Evolutionary conservation across 2,113 vertebrate genomes (phyloP).

Genomic region (Sorex fumeus): DNA sequence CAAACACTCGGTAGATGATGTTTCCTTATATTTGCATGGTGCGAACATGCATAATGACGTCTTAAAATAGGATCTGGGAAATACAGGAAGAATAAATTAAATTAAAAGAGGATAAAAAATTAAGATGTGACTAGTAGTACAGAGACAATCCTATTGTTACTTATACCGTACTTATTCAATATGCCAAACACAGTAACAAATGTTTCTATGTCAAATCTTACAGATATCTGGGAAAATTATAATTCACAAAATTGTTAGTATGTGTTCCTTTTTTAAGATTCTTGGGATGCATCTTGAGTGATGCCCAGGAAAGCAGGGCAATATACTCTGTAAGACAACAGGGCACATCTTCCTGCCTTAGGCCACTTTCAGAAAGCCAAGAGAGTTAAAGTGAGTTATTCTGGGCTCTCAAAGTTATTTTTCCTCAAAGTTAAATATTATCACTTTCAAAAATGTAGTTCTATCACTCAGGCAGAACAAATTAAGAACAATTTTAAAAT

Average conservation of each 20-base stretch:
- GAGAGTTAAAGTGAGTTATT: slow-evolving; percentile 63
- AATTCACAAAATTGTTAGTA: slow-evolving; percentile 35
- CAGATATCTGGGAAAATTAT: neutral
- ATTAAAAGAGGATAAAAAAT: neutral
- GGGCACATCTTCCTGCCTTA: neutral
- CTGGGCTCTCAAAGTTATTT: slow-evolving; percentile 19
- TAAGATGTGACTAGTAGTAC: neutral
- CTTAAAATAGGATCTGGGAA: slow-evolving; percentile 20
- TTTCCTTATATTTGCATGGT: slow-evolving; percentile 61
- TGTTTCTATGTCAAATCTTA: no score
- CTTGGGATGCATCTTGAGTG: slow-evolving; percentile 7
- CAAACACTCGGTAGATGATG: slow-evolving; percentile 66
- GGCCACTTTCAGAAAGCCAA: slow-evolving; percentile 43
- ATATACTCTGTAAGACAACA: neutral
- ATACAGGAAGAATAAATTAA: neutral
- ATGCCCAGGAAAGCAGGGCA: slow-evolving; percentile 40
- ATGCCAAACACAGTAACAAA: no score
- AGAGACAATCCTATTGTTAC: neutral
- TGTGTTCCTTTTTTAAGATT: neutral
- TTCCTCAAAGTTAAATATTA: slow-evolving; percentile 60
- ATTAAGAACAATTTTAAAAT: slow-evolving; percentile 30
- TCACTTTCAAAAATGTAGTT: slow-evolving; percentile 50
- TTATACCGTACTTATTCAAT: neutral
- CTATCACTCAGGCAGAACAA: slow-evolving; percentile 10
- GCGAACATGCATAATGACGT: slow-evolving; percentile 21